Percentiles rank a stretch among this genome's conserved stretches.
Evolutionary conservation across 2,888 invertebrate species (phyloP).

Genomic region (Euproctis similis): DNA sequence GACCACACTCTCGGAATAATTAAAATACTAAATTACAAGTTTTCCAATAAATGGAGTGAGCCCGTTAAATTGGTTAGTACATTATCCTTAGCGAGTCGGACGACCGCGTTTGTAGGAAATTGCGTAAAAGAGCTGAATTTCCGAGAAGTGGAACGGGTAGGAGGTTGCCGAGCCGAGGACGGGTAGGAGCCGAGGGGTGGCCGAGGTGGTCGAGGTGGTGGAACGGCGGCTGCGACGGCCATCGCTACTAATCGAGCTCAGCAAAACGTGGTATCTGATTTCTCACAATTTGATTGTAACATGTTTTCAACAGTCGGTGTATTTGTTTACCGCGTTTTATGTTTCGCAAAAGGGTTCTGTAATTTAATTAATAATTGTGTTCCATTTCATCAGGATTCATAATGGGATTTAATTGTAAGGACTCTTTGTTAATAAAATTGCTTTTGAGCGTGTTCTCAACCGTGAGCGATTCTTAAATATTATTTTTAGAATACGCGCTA

Average conservation of each 20-base stretch:
- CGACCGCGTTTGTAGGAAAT: slow-evolving; percentile 37
- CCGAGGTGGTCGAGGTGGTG: no score
- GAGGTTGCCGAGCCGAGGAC: slow-evolving; percentile 6
- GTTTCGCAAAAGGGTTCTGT: slow-evolving; percentile 1
- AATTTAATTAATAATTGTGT: slow-evolving; percentile 1
- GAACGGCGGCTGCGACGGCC: slow-evolving; percentile 3
- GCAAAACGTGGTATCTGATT: slow-evolving; percentile 46
- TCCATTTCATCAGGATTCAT: slow-evolving; percentile 1
- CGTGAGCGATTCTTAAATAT: neutral
- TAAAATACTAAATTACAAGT: neutral
- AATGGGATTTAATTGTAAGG: slow-evolving; percentile 1
- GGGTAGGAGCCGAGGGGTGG: neutral
- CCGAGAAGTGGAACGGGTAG: slow-evolving; percentile 13
- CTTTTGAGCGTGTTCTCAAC: neutral
- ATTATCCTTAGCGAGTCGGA: slow-evolving; percentile 41
- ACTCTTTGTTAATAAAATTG: neutral
- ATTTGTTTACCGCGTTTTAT: slow-evolving; percentile 11
- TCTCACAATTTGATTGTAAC: slow-evolving; percentile 34
- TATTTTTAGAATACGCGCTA: no score
- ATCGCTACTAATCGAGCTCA: slow-evolving; percentile 23
- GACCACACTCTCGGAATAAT: no score
- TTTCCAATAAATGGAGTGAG: slow-evolving; percentile 3
- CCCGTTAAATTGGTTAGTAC: slow-evolving; percentile 25
- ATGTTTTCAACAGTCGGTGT: slow-evolving; percentile 11
- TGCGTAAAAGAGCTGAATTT: slow-evolving; percentile 26